Evolutionary conservation across 1,140 invertebrate species (phyloP).

Genomic region (Drosophila willistoni): DNA sequence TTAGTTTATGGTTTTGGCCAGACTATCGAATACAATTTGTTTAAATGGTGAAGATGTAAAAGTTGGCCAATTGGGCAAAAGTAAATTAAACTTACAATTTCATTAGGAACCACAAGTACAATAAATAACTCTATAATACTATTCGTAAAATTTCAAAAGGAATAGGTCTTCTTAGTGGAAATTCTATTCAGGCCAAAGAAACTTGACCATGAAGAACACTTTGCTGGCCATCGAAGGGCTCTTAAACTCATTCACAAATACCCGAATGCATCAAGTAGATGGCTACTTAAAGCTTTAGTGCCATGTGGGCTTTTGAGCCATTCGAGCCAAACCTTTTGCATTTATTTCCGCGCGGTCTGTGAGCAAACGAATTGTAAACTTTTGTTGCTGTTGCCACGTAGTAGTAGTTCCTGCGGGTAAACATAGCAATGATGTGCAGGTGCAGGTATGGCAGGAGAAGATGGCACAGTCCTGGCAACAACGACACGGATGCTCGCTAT

Average conservation of each 20-base stretch:
- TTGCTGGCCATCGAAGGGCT: constrained; percentile 14
- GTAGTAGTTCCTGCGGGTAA: constrained; percentile 37
- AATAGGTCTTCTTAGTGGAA: no score
- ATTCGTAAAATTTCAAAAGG: no score
- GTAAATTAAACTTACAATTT: no score
- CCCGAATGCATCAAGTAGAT: constrained; percentile 9
- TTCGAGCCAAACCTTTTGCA: constrained; percentile 50
- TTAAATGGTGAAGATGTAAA: no score
- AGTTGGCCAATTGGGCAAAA: no score
- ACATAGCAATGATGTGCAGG: constrained; percentile 14
- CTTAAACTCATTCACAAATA: constrained; percentile 28
- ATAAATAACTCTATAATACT: no score
- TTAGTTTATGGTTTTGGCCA: no score
- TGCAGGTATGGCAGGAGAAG: not conserved
- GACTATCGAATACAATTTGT: no score
- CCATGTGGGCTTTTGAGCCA: constrained; percentile 36
- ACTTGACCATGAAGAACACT: constrained; percentile 6
- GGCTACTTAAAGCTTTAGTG: constrained; percentile 57
- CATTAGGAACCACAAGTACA: no score
- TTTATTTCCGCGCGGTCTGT: constrained; percentile 43
- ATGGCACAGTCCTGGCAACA: constrained; percentile 27
- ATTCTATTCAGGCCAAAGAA: no score
- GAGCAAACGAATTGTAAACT: constrained; percentile 51
- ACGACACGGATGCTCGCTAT: constrained; percentile 38
- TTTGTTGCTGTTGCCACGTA: constrained; percentile 40